These are phyloP conservation scores for Andrena bicolor DNA, from an alignment of 2,888 invertebrate species.

Conservation along the genomic window DNA sequence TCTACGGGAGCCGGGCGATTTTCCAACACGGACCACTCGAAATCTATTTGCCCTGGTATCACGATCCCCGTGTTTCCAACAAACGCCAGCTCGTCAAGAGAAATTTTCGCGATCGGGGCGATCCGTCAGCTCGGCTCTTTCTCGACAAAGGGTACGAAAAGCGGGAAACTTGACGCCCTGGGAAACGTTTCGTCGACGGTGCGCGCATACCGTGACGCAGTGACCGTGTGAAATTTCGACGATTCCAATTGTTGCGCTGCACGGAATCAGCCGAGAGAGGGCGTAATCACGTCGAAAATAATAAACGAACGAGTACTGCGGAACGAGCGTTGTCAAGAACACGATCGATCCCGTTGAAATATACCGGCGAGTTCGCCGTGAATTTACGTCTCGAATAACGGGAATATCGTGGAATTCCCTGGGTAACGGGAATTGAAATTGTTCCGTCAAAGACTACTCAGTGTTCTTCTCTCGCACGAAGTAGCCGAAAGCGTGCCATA, in stretches of 20 bases:
- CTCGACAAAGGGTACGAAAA: neutral
- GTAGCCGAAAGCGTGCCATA: neutral
- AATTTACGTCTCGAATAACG: too few species aligned
- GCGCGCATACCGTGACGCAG: neutral
- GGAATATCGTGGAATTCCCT: neutral
- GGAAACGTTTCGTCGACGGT: neutral
- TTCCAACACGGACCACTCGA: slow-evolving; percentile 30
- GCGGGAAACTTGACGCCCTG: neutral
- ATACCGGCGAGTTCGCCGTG: neutral
- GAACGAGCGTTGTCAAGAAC: neutral
- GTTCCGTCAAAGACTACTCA: too few species aligned
- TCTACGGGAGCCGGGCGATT: slow-evolving; percentile 20
- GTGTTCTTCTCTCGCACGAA: neutral
- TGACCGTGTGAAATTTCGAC: slow-evolving; percentile 3
- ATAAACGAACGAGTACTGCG: neutral
- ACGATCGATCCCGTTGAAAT: neutral
- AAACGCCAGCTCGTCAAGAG: slow-evolving; percentile 48
- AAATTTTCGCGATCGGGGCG: slow-evolving; percentile 30
- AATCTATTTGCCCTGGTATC: slow-evolving; percentile 31
- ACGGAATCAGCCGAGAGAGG: neutral
- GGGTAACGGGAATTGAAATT: too few species aligned
- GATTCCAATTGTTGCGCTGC: neutral
- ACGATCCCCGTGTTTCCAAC: slow-evolving; percentile 25
- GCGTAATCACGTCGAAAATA: slow-evolving; percentile 13
- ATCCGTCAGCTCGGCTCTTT: slow-evolving; percentile 31